Evolutionary conservation across 2,113 vertebrate species (phyloP), one percentile per base, ranked within the genome.

Genomic region (Syrmaticus mikado): DNA sequence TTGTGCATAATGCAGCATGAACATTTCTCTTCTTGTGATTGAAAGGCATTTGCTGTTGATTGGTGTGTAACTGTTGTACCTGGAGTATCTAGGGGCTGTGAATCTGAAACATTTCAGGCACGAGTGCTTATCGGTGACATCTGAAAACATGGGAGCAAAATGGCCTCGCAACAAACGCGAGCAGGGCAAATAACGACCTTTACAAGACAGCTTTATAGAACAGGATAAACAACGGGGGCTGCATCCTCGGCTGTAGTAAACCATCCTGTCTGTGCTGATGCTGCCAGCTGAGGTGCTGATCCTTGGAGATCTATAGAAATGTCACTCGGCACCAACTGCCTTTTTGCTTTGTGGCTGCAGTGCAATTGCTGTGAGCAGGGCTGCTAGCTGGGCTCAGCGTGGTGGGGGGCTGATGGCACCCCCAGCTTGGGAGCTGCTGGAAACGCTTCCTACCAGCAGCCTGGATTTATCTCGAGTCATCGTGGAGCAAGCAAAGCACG

Each of bases 1-100:
- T 87, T 84, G 92, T 85, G 84, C 91, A 93, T 93, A 94, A 95
- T 95, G 85, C 90, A 84, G 90, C 88, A 90, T 78, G 78, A 95
- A 75, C 53, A 21, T 84, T 93, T 83, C 76, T 78, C 66, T 91
- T 68, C 70, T 77, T 36, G 61, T 82, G 83, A 89, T 68, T 57
- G 90, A 95, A 88, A 93, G 70, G 53, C 66, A 58, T 93, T 92
- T 94, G 66, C 76, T 43, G 61, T 81, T 75, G 85, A 66, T 80
- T 85, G 86, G 80, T 86, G 77, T 90, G 73, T 72, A 57, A 75
- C 34, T 88, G 68, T 68, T 88, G 66, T 95, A 88, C 88, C 83
- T 93, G 80, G 82, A 88, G 24, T 83, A 41, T 67, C 72, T 32
- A 32, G 76, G 80, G 77, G 62, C 83, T 82, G 81, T 38, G 79